A percentile compares a stretch with the other conserved stretches of the same genome.
Conservation (phyloP, 2,113 vertebrate genomes). For the Psittacus erithacus region DNA sequence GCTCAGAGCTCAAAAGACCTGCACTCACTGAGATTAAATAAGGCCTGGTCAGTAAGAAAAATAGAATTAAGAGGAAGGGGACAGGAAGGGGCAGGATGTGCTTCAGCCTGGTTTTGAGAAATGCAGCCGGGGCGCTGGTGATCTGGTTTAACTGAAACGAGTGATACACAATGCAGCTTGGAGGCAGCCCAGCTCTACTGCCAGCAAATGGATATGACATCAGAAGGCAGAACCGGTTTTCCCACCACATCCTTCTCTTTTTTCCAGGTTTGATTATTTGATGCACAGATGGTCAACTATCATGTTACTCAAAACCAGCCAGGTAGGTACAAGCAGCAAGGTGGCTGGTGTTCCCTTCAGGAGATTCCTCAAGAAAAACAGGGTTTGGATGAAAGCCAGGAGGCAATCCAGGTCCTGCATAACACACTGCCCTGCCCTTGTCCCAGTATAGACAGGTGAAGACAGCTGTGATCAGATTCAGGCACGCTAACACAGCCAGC, state of each 20-base stretch:
- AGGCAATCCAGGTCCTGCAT: neutral
- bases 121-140: accelerated
- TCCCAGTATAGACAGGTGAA: neutral
- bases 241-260: neutral
- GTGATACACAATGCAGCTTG: neutral
- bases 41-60: neutral
- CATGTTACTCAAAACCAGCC: neutral
- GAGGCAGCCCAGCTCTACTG: neutral
- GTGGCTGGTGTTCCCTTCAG: neutral
- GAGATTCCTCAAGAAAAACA: neutral
- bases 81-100: neutral
- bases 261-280: neutral
- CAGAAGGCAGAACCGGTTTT: neutral
- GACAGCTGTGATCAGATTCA: neutral
- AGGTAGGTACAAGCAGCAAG: neutral
- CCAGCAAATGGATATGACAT: neutral
- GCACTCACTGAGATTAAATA: neutral
- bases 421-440: neutral
- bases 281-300: neutral
- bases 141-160: neutral
- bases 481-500: neutral
- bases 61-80: neutral
- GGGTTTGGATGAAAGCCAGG: neutral
- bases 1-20: neutral
- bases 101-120: neutral